These are phyloP conservation scores for Nothobranchius kuhntae DNA, from an alignment of 2,113 vertebrate species.

Conservation along the genomic window DNA sequence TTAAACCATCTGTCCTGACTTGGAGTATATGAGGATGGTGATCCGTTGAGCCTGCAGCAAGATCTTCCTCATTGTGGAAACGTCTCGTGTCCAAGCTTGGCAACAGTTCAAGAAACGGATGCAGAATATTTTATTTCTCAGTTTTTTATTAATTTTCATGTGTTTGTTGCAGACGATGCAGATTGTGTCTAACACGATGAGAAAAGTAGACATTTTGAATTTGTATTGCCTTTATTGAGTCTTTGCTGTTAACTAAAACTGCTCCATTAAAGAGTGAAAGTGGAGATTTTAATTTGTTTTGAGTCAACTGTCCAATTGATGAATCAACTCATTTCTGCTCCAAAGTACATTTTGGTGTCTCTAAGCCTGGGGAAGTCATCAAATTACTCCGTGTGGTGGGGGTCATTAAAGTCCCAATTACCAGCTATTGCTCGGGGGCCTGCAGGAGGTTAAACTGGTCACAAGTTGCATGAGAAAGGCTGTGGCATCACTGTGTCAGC, in stretches of 20 bases:
- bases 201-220: no score
- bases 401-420: constrained; percentile 25
- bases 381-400: constrained; percentile 3
- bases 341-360: constrained; percentile 6
- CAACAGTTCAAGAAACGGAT: not conserved
- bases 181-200: no score
- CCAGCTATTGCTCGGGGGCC: constrained; percentile 1
- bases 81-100: not conserved
- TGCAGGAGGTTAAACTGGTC: constrained; percentile 16
- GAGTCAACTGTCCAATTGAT: constrained; percentile 8
- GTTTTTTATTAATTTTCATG: not conserved
- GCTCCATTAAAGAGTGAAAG: not conserved
- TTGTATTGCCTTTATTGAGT: no score
- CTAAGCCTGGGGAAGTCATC: constrained; percentile 6
- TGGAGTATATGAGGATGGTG: constrained; percentile 7
- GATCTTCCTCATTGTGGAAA: constrained; percentile 6
- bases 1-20: constrained; percentile 54
- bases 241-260: no score
- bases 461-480: constrained; percentile 6
- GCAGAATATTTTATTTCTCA: not conserved
- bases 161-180: no score
- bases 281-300: not conserved
- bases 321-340: constrained; percentile 20
- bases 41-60: not conserved
- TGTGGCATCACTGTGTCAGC: not conserved